phyloP scores from a whole-genome alignment of 2,113 vertebrate genomes.

The Deroptyus accipitrinus region DNA sequence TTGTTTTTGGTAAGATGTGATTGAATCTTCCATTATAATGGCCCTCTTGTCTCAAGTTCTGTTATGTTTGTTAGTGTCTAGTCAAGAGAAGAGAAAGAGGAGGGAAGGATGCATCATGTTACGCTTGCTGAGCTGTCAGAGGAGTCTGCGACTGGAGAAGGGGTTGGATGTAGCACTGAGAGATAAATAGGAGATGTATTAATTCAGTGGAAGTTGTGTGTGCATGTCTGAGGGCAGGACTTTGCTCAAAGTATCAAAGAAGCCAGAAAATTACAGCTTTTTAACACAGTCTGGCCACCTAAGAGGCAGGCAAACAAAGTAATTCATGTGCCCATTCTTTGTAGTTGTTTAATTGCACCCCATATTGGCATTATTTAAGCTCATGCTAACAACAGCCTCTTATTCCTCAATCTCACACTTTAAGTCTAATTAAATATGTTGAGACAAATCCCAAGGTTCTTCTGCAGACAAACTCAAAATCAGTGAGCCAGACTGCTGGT shows the following conservation, averaged over 20 bases:
- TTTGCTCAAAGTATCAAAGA: conserved; percentile 46
- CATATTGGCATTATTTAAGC: conserved; percentile 4
- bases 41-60: conserved; percentile 35
- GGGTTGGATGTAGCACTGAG: background rate
- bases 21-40: background rate
- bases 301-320: background rate
- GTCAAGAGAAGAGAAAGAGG: conserved; percentile 33
- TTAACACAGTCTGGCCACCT: conserved; percentile 26
- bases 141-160: background rate
- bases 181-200: conserved; percentile 34
- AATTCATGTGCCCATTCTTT: background rate
- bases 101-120: conserved; percentile 45
- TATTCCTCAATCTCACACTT: conserved; percentile 3
- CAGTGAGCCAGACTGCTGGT: background rate
- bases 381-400: background rate
- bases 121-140: conserved; percentile 31
- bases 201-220: conserved; percentile 11
- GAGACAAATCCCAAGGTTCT: conserved; percentile 26
- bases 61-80: conserved; percentile 52
- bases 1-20: conserved; percentile 20
- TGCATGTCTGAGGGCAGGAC: conserved; percentile 25
- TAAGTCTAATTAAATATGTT: conserved; percentile 12
- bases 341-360: background rate
- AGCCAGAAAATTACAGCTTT: conserved; percentile 54
- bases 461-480: background rate